Percentiles rank a stretch among this genome's conserved stretches.
Conservation (phyloP, 2,888 invertebrate genomes). For the Philhelius pedissequus region DNA sequence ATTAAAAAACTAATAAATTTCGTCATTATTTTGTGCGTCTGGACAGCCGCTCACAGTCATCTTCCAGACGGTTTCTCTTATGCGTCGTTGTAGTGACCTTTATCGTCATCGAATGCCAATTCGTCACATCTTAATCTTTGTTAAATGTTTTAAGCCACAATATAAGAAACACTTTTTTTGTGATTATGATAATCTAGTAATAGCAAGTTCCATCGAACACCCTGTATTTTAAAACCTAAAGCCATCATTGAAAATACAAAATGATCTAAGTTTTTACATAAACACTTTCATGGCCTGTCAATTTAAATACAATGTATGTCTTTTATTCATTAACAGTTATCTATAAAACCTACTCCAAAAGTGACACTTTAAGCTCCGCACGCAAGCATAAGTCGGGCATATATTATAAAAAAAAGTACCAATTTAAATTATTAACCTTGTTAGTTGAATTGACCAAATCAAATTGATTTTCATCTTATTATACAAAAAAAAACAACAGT, state of each 20-base stretch:
- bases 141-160: no score
- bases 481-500: background rate
- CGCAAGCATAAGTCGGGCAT: background rate
- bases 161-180: no score
- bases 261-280: background rate
- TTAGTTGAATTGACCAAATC: constrained; percentile 19
- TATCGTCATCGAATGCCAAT: no score
- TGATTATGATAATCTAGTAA: no score
- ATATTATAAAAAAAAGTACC: constrained; percentile 14
- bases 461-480: constrained; percentile 16
- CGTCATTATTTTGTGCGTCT: no score
- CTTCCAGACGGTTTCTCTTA: no score
- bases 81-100: no score
- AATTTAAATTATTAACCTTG: constrained; percentile 43
- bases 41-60: no score
- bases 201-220: background rate
- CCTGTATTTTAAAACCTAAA: background rate
- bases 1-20: no score
- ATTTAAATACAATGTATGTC: background rate
- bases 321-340: background rate
- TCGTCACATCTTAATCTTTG: no score
- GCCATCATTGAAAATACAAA: background rate
- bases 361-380: constrained; percentile 22
- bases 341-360: background rate
- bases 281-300: constrained; percentile 7